Percentiles rank a stretch among this genome's conserved stretches.
phyloP scores from a whole-genome alignment of 2,797 vertebrate species.

The Mormyrus proboscirostris region DNA sequence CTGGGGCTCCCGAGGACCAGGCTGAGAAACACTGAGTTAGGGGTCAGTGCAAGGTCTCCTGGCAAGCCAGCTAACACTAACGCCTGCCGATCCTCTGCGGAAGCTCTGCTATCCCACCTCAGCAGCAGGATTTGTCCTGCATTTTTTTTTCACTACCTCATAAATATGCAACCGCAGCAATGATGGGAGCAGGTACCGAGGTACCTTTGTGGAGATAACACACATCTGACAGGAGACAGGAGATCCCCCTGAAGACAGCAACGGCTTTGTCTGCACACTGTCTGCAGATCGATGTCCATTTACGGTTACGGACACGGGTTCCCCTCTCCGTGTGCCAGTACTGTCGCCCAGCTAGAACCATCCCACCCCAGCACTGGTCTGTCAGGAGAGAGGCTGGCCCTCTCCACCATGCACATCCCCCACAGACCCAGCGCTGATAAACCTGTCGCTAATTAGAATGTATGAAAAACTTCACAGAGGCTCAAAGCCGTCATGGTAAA shows the following conservation, averaged over 20 bases:
- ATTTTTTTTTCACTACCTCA: neutral
- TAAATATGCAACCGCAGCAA: neutral
- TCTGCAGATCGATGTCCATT: neutral
- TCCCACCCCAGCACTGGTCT: neutral
- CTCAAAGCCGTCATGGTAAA: neutral
- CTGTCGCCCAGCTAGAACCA: neutral
- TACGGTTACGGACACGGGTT: neutral
- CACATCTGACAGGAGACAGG: neutral
- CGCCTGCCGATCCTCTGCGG: neutral
- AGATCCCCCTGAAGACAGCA: neutral
- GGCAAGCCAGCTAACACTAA: neutral
- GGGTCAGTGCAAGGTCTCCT: neutral
- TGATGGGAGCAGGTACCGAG: neutral
- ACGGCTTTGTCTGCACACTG: neutral
- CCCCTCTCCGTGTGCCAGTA: neutral
- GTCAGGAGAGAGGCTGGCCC: neutral
- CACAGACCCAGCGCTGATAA: neutral
- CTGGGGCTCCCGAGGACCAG: neutral
- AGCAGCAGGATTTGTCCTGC: neutral
- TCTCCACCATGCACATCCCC: neutral
- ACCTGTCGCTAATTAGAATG: neutral
- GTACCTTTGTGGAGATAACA: neutral
- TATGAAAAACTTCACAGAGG: neutral
- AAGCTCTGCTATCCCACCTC: neutral
- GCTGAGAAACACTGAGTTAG: neutral